Percentiles rank a stretch among this genome's conserved stretches.
Conservation (phyloP, 1,140 invertebrate genomes). For the Amphibalanus amphitrite region DNA sequence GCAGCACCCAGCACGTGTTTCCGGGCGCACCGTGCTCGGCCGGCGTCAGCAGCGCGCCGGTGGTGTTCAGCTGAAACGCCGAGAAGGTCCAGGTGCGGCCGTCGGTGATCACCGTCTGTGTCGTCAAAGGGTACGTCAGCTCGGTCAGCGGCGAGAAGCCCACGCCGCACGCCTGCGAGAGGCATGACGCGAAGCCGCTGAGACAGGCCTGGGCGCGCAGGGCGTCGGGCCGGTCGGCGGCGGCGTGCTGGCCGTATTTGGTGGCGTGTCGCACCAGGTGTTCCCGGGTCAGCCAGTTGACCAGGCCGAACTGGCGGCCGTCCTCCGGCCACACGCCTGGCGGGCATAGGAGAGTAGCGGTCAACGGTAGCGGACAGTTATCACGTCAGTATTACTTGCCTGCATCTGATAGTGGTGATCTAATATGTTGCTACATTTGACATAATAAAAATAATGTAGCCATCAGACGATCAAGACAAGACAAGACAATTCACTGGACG, state of each 20-base stretch:
- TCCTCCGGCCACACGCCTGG: not conserved
- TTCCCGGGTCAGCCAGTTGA: not conserved
- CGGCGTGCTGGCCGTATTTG: not conserved
- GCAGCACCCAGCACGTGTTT: not conserved
- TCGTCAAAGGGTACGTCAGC: slow-evolving; percentile 29
- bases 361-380: no score
- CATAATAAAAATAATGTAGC: no score
- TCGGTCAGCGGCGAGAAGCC: slow-evolving; percentile 29
- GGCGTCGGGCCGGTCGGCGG: not conserved
- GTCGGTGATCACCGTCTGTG: slow-evolving; percentile 28
- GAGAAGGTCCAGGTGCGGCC: slow-evolving; percentile 22
- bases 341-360: not conserved
- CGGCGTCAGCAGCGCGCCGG: not conserved
- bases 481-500: no score
- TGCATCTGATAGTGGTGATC: no score
- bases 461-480: no score
- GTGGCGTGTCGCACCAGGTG: not conserved
- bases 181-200: not conserved
- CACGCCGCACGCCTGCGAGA: slow-evolving; percentile 12
- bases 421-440: no score
- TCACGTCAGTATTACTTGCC: no score
- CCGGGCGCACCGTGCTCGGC: not conserved
- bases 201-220: not conserved
- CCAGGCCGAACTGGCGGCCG: not conserved
- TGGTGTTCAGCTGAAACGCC: not conserved